Base-by-base conservation (phyloP, 2,113 vertebrate genomes). In the Lophotis ruficrista region DNA sequence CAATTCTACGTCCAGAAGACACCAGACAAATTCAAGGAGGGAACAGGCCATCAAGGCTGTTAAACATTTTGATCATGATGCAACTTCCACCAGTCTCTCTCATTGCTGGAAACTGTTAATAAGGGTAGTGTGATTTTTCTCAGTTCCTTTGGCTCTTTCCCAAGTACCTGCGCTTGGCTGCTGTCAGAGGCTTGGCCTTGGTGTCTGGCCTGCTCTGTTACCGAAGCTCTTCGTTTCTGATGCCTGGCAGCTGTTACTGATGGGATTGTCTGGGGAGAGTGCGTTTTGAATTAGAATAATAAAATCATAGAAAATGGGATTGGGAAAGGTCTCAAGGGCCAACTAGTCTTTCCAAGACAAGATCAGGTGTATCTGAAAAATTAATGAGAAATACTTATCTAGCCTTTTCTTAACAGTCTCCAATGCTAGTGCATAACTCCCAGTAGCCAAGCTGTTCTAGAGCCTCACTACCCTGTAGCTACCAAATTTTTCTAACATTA, bases 201-300 rank as follows among this genome's bases (percentile, higher is more conserved):
- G 24, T 48, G n/a, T 80, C 65, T 91, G 60, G 15, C 56, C 56
- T 89, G 60, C 90, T 92, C 45, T 18, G 19, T 78, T 66, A 53
- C 25, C 3, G 5, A 83, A 66, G 41, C 14, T 93, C 18, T 45
- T 72, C 48, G 11, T 54, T 56, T 50, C 12, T 43, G 71, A 48
- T 43, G 41, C 57, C 50, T 79, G 75, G 70, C 50, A 91, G 84
- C 54, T 80, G 68, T 62, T 87, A 35, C 35, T 57, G 48, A 79
- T 0, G 1, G 56, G 23, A 21, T 65, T 69, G 64, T 47, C 43
- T 73, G 43, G 22, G 30, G 65, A 83, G 25, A 78, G 24, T 45
- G 23, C 3, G 2, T 90, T 96, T 93, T 86, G 56, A 93, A 70
- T 83, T 87, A 87, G 51, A 93, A 70, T 62, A 89, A 83, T 87